These are phyloP conservation scores for Oreohelix idahoensis DNA, from an alignment of 1,140 invertebrate species.

Conservation along the genomic window DNA sequence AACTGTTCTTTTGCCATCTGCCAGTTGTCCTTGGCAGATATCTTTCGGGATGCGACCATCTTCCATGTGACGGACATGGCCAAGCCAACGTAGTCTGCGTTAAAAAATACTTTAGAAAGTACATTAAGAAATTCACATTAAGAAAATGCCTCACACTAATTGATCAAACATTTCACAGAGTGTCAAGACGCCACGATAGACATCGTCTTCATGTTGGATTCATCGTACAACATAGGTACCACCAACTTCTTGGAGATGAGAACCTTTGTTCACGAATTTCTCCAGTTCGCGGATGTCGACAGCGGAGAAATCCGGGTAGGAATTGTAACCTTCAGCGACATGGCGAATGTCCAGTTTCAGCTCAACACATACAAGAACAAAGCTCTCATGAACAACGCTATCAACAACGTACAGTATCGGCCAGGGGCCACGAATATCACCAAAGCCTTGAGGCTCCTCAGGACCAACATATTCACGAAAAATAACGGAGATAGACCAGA, in stretches of 20 bases:
- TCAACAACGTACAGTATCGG: constrained; percentile 49
- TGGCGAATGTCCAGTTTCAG: constrained; percentile 41
- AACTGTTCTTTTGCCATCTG: too few relatives aligned
- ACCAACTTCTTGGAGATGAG: constrained; percentile 11
- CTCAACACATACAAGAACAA: constrained; percentile 44
- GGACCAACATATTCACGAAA: constrained; percentile 44
- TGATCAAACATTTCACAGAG: not conserved
- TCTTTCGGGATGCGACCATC: too few relatives aligned
- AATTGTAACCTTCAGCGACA: constrained; percentile 43
- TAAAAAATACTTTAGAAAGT: too few relatives aligned
- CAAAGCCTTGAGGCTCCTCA: constrained; percentile 43
- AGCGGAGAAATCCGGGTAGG: constrained; percentile 51
- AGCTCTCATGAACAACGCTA: constrained; percentile 40
- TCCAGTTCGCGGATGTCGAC: constrained; percentile 47
- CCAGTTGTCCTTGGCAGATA: too few relatives aligned
- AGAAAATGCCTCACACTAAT: not conserved
- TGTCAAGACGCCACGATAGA: constrained; percentile 15
- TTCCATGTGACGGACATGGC: too few relatives aligned
- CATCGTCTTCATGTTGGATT: constrained; percentile 22
- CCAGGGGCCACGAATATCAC: constrained; percentile 47
- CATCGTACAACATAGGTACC: not conserved
- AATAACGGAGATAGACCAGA: constrained; percentile 51
- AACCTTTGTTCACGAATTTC: constrained; percentile 43
- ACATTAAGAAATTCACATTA: too few relatives aligned
- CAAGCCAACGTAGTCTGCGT: too few relatives aligned